These are phyloP conservation scores for Ladona fulva DNA, from an alignment of 1,140 invertebrate genomes.

Conservation along the genomic window DNA sequence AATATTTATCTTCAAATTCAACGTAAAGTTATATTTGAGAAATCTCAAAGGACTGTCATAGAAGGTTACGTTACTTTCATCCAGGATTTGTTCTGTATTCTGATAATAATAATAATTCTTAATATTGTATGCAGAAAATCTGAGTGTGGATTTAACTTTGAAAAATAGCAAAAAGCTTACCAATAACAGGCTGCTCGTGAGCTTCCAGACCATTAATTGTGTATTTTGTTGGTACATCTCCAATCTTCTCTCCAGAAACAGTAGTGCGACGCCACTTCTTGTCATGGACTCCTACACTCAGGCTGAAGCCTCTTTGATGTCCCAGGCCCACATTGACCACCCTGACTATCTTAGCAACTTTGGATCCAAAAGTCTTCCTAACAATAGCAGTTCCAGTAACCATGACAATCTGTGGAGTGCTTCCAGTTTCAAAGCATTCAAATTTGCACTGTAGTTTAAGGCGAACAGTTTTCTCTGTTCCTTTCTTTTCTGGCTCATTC, in stretches of 20 bases:
- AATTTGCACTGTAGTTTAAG: slow-evolving; percentile 53
- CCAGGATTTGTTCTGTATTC: no score
- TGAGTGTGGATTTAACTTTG: no score
- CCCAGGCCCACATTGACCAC: slow-evolving; percentile 48
- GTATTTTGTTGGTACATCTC: slow-evolving; percentile 57
- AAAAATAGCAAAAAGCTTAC: no score
- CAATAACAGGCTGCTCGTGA: slow-evolving; percentile 64
- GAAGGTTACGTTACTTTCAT: no score
- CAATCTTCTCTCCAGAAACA: slow-evolving; percentile 47
- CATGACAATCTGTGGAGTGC: slow-evolving; percentile 34
- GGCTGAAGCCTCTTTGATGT: slow-evolving; percentile 44
- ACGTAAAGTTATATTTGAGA: no score
- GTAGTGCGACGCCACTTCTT: slow-evolving; percentile 45
- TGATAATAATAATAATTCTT: no score
- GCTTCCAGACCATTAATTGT: slow-evolving; percentile 54
- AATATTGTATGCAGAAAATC: no score
- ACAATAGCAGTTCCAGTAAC: slow-evolving; percentile 47
- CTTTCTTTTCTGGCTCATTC: slow-evolving; percentile 17
- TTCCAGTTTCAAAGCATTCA: slow-evolving; percentile 52
- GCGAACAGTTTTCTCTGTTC: slow-evolving; percentile 52
- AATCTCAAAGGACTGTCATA: no score
- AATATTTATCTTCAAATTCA: no score
- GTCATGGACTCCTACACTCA: slow-evolving; percentile 51
- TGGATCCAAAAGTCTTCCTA: slow-evolving; percentile 37
- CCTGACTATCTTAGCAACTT: slow-evolving; percentile 40